Evolutionary conservation across 1,140 invertebrate genomes (phyloP), one percentile per base, ranked within the genome.

Genomic region (Drosophila funebris): DNA sequence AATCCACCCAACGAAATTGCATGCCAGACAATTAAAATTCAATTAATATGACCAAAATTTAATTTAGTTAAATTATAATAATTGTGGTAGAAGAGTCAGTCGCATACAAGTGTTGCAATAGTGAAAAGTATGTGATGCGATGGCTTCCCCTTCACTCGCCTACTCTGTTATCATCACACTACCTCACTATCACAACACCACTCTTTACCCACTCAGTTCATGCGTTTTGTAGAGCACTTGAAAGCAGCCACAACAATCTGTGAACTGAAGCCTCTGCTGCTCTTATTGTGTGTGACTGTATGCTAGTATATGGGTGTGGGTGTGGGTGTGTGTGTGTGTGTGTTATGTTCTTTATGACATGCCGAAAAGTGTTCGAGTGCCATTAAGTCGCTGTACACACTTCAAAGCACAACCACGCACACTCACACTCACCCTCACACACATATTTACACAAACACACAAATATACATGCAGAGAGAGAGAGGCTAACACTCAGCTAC

Each of bases 341-440:
- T 61, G 63, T 58, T 71, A 52, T 85, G 82, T 81, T 85, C 84
- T 87, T 85, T 85, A 85, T 75, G 81, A 85, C 81, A 87, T 87
- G 82, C 82, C 82, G 67, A 87, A 87, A 88, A 88, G 83, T 88
- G 83, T 88, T 88, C 61, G 83, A 88, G 83, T 78, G 84, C 76
- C 83, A 88, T 88, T 83, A 88, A 88, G 84, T 73, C 76, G 71
- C 82, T 87, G 82, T 78, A 78, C 78, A 62, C 81, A 80, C 80
- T 73, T 73, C 52, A 73, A 76, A 48, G 64, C 80, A 67, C 71
- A 52, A 43, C 18, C 41, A 64, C 53, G 29, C 57, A 37, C 24
- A 53, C 29, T 31, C 36, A 53, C 54, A 63, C 68, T 16, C 78
- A 75, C 78, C 57, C 52, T 66, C 71, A 64, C 61, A 75, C 60